Evolutionary conservation across 2,888 invertebrate species (phyloP).

Genomic region (Heliconius hortense): DNA sequence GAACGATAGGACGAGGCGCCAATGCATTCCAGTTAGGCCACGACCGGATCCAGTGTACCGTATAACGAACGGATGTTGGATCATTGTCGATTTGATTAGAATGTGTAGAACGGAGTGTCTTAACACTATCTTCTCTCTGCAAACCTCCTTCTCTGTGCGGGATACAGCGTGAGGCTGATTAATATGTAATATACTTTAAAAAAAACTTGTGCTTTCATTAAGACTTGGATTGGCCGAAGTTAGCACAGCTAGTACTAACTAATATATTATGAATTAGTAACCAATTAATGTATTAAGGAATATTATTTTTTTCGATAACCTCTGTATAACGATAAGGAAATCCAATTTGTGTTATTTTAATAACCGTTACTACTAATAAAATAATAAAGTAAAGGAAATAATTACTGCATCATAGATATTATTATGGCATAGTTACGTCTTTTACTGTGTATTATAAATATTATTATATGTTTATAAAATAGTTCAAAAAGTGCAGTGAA

Average conservation of each 20-base stretch:
- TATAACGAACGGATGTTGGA: constrained; percentile 14
- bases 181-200: neutral
- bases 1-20: too few relatives aligned
- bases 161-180: too few relatives aligned
- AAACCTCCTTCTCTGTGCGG: too few relatives aligned
- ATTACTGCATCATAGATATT: neutral
- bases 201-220: neutral
- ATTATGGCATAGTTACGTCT: too few relatives aligned
- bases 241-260: neutral
- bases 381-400: neutral
- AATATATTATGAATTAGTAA: neutral
- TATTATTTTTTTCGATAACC: constrained; percentile 11
- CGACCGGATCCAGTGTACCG: too few relatives aligned
- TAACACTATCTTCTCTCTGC: too few relatives aligned
- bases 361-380: neutral
- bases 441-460: too few relatives aligned
- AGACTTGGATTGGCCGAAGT: neutral
- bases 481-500: too few relatives aligned
- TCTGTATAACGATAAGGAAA: neutral
- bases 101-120: too few relatives aligned
- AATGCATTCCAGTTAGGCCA: too few relatives aligned
- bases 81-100: constrained; percentile 12
- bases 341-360: neutral
- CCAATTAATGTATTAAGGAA: neutral
- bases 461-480: too few relatives aligned